A percentile compares a stretch with the other conserved stretches of the same genome.
phyloP scores from a whole-genome alignment of 2,113 vertebrate species.

The Hucho hucho region DNA sequence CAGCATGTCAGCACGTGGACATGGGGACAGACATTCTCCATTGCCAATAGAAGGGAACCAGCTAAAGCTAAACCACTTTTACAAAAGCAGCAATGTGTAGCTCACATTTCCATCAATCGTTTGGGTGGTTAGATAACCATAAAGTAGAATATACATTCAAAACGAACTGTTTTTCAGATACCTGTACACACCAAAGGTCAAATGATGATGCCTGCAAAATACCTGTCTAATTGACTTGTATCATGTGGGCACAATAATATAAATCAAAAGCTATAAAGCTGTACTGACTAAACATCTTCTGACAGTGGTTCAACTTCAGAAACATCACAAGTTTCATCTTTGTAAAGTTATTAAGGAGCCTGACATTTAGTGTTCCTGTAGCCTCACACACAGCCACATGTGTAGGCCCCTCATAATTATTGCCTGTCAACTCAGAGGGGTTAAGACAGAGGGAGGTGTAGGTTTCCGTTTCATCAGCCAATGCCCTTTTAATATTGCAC shows the following conservation, averaged over 20 bases:
- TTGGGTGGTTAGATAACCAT: too few species aligned
- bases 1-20: conserved; percentile 79
- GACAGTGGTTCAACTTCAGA: background rate
- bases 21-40: conserved; percentile 58
- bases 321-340: background rate
- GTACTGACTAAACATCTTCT: background rate
- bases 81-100: background rate
- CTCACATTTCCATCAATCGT: background rate
- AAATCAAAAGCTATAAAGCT: background rate
- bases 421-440: conserved; percentile 63
- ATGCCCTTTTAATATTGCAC: conserved; percentile 99
- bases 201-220: too few species aligned
- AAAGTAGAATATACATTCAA: too few species aligned
- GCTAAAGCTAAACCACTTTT: background rate
- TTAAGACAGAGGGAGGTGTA: conserved; percentile 60
- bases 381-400: conserved; percentile 1
- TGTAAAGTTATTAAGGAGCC: background rate
- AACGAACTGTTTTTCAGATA: too few species aligned
- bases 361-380: too few species aligned
- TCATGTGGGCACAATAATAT: too few species aligned
- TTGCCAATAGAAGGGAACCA: conserved; percentile 25
- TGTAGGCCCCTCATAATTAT: conserved; percentile 13
- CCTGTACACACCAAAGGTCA: too few species aligned
- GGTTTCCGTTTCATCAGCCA: conserved; percentile 86
- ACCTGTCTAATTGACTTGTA: too few species aligned